Base-by-base conservation (phyloP, 2,797 vertebrate genomes). In the Enteromius fasciolatus region DNA sequence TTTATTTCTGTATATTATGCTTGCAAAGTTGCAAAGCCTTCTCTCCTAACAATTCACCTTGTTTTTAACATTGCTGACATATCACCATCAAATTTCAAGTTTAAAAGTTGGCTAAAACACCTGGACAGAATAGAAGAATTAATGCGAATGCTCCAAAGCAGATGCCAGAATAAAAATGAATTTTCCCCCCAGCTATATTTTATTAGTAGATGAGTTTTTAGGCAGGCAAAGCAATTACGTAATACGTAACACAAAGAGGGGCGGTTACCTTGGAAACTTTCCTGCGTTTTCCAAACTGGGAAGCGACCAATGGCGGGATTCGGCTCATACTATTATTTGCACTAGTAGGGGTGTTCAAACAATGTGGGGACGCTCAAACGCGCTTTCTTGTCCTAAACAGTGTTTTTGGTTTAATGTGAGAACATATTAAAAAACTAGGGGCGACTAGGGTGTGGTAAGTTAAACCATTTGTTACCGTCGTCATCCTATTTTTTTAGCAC, bases 201-300 rank as follows among this genome's bases (percentile, higher is more conserved):
- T 57, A 57, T 57, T 11, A 57, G 23, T 28, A 31, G 18, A 11
- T 33, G 36, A 68, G 63, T 11, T 50, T 48, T 31, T 17, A 18
- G 0, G 3, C 1, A 46, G 18, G 15, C 48, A 11, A 63, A 70
- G 63, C 23, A 44, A 61, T 48, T 33, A 63, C 52, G 59, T 50
- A 75, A 78, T 50, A 4, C 6, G 48, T 52, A 67, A 52, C 28
- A 70, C 57, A 39, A 31, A 85, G 61, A 48, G 31, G 68, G 0
- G 25, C 50, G 33, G 92, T 93, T 92, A 66, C 92, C 88, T 81
- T 57, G 91, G 86, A 81, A 89, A 57, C 88, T 46, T 8, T 67
- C 33, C 85, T 18, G 93, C 92, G 83, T 93, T 84, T 84, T 93
- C 90, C 86, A 90, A 93, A 92, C 39, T 68, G 9, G 63, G 52